A percentile compares a stretch with the other conserved stretches of the same genome.
Conservation (phyloP, 2,113 vertebrate species). For the Narcine bancroftii region DNA sequence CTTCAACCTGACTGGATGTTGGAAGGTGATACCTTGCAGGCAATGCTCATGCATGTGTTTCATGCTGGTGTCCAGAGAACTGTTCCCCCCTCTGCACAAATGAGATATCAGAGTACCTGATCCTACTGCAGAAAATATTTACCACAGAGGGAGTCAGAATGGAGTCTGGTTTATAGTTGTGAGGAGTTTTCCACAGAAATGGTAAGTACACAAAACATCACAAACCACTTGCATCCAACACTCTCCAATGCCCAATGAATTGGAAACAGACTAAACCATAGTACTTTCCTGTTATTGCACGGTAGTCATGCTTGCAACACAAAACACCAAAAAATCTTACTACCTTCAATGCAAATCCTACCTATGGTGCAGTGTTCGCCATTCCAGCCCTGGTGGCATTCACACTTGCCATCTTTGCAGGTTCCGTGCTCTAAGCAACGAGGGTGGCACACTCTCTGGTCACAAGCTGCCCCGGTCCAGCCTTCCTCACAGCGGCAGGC, state of each 20-base stretch:
- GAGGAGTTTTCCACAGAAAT: neutral
- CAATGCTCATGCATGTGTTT: too few relatives aligned
- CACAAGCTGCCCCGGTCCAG: constrained; percentile 81
- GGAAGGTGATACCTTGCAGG: too few relatives aligned
- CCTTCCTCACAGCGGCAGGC: constrained; percentile 88
- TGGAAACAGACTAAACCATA: neutral
- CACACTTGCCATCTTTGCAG: constrained; percentile 89
- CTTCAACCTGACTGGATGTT: too few relatives aligned
- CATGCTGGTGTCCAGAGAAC: too few relatives aligned
- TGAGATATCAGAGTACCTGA: neutral
- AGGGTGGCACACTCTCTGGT: constrained; percentile 85
- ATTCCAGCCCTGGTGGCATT: constrained; percentile 95
- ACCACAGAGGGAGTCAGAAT: neutral
- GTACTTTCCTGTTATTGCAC: neutral
- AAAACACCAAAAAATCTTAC: neutral
- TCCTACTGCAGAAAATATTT: neutral
- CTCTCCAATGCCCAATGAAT: neutral
- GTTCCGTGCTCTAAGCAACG: constrained; percentile 89
- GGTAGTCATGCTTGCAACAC: neutral
- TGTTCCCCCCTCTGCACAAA: too few relatives aligned
- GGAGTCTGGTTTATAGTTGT: neutral
- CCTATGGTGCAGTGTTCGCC: constrained; percentile 97
- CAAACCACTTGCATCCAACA: neutral
- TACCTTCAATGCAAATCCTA: constrained; percentile 53
- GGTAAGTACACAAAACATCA: neutral